Evolutionary conservation across 2,888 invertebrate species (phyloP), one percentile per base, ranked within the genome.

Genomic region (Temnothorax ravouxi): DNA sequence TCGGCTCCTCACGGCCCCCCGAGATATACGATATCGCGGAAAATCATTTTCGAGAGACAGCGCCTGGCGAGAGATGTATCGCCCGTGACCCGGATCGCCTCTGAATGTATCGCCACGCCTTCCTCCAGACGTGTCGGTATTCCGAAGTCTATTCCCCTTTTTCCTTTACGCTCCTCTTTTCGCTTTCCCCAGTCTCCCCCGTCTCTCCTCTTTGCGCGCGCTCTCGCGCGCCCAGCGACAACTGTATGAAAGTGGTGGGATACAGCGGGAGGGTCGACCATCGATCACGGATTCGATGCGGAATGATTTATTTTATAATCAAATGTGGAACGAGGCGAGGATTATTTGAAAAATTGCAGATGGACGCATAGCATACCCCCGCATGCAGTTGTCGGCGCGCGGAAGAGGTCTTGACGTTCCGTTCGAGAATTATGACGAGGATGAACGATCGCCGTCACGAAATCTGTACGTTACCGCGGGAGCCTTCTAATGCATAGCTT

Each of bases 41-140:
- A 91, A 90, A 89, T 90, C 84, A 89, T 91, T 92, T 88, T 82
- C 85, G 79, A 84, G 84, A 61, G 84, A 80, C 59, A 80, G 85
- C 72, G 76, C 83, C 84, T 6, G 75, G 59, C 67, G 52, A 64
- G 47, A 83, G 67, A 88, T 88, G 80, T 76, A 87, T 88, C 81
- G 44, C 21, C 25, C 84, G 52, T 85, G 87, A 87, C 87, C 87
- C 62, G 54, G 77, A 59, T 71, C 79, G 44, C 41, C 69, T 52
- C 67, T 18, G 79, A 79, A 79, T 50, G 76, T 84, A 83, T 83
- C 74, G 85, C 88, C 91, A 87, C 90, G 86, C 88, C 91, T 90
- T 81, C 50, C 75, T 66, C 25, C 72, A 80, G 86, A 89, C 90
- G 90, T 89, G 89, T 84, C 77, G 87, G 86, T 84, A 88, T 88